Conservation (phyloP, 2,113 vertebrate species). For the Cheilinus undulatus region DNA sequence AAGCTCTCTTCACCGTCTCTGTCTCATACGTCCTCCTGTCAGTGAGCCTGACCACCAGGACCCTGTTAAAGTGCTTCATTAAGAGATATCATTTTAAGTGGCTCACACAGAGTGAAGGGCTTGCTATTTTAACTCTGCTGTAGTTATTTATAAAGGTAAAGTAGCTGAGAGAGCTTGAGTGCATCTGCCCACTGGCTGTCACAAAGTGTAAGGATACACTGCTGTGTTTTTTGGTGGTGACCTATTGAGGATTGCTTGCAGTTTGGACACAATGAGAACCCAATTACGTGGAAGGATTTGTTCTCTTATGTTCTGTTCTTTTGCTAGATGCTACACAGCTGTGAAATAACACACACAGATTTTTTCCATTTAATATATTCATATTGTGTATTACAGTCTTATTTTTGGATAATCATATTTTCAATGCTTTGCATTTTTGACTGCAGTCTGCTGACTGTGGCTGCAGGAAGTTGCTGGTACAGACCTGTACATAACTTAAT, state of each 20-base stretch:
- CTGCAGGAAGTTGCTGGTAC: no score
- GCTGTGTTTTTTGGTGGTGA: background rate
- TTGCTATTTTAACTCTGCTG: constrained; percentile 28
- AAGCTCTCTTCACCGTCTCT: constrained; percentile 29
- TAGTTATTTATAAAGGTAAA: constrained; percentile 13
- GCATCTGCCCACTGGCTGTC: constrained; percentile 4
- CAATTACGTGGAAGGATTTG: background rate
- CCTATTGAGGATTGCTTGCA: constrained; percentile 11
- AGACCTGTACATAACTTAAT: no score
- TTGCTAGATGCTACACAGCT: no score
- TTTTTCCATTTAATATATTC: no score
- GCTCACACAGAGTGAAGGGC: constrained; percentile 5
- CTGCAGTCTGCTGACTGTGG: no score
- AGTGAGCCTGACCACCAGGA: constrained; percentile 42
- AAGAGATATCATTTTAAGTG: constrained; percentile 23
- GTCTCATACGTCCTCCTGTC: constrained; percentile 59
- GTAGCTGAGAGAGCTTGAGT: background rate
- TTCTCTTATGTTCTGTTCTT: background rate
- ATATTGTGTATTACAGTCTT: no score
- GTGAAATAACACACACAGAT: no score
- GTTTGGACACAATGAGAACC: background rate
- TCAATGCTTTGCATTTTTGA: no score
- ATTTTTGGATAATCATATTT: no score
- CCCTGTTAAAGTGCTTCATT: constrained; percentile 21
- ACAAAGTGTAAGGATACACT: constrained; percentile 15